Evolutionary conservation across 1,140 invertebrate species (phyloP), one percentile per base, ranked within the genome.

Genomic region (Holotrichia oblita): DNA sequence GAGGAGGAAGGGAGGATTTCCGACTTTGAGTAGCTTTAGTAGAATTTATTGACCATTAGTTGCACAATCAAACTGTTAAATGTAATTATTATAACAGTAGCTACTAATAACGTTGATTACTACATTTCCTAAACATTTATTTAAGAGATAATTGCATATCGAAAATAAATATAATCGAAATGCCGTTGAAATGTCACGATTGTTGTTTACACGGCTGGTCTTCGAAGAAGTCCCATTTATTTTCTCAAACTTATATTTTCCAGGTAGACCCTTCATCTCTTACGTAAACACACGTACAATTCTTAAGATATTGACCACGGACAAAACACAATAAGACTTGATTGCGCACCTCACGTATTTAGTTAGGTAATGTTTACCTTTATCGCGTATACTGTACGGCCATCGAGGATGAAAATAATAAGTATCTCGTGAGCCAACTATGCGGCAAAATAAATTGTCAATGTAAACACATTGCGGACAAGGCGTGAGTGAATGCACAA

Each of bases 401-500:
- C 6, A 14, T 6, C 17, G 48, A 20, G 17, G 61, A 69, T 69
- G 22, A 69, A 69, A 69, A 69, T 69, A 69, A 69, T 69, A 69
- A 69, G 61, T 22, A 27, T 8, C 22, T 34, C 27, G 61, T 27
- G 61, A 69, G 61, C 61, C 61, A 69, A 69, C 61, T 69, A 69
- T 69, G 61, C 61, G 4, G 27, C 61, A 69, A 69, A 69, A 69
- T 69, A 69, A 69, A 69, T 69, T 69, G 61, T 27, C 61, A 69
- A 69, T 69, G 61, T 69, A 69, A 69, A 55, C 17, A 69, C 61
- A 69, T 17, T 10, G 24, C 20, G 61, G 17, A 12, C 8, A 17
- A 20, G 12, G 61, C 61, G 61, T 69, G 61, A 69, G 61, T 69
- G 61, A 69, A 69, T 69, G 61, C 61, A 69, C 61, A 69, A 69